Percentiles rank a stretch among this genome's conserved stretches.
These are phyloP conservation scores for Xyrauchen texanus DNA, from an alignment of 2,113 vertebrate species.

Conservation along the genomic window DNA sequence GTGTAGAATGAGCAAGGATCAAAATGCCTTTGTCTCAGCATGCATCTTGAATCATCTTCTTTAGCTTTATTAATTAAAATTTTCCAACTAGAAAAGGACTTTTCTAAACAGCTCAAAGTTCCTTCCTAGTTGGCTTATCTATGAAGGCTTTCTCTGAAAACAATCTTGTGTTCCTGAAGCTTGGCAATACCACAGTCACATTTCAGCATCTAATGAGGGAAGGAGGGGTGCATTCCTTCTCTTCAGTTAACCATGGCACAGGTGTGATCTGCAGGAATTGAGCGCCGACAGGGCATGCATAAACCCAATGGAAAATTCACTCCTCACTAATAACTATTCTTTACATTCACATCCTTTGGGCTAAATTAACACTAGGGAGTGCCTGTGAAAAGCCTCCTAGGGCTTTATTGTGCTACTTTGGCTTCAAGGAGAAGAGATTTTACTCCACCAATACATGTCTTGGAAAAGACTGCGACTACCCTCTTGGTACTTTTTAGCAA, in stretches of 20 bases:
- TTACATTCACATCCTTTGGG: slow-evolving; percentile 51
- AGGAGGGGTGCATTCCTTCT: slow-evolving; percentile 68
- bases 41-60: too few species aligned
- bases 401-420: slow-evolving; percentile 68
- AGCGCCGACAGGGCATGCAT: slow-evolving; percentile 55
- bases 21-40: not conserved
- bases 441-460: slow-evolving; percentile 58
- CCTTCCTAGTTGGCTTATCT: slow-evolving; percentile 33
- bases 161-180: slow-evolving; percentile 37
- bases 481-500: slow-evolving; percentile 15
- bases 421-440: slow-evolving; percentile 65
- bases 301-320: slow-evolving; percentile 63
- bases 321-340: slow-evolving; percentile 67
- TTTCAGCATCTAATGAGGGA: slow-evolving; percentile 23
- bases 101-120: not conserved
- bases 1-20: not conserved
- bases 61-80: slow-evolving; percentile 47
- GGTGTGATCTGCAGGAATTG: slow-evolving; percentile 66
- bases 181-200: slow-evolving; percentile 46
- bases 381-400: slow-evolving; percentile 66
- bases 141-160: slow-evolving; percentile 33
- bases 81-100: not conserved
- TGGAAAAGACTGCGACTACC: slow-evolving; percentile 58
- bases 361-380: slow-evolving; percentile 62
- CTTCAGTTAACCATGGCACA: slow-evolving; percentile 74